Base-by-base conservation (phyloP, 2,797 vertebrate genomes). In the Halcyon badia region DNA sequence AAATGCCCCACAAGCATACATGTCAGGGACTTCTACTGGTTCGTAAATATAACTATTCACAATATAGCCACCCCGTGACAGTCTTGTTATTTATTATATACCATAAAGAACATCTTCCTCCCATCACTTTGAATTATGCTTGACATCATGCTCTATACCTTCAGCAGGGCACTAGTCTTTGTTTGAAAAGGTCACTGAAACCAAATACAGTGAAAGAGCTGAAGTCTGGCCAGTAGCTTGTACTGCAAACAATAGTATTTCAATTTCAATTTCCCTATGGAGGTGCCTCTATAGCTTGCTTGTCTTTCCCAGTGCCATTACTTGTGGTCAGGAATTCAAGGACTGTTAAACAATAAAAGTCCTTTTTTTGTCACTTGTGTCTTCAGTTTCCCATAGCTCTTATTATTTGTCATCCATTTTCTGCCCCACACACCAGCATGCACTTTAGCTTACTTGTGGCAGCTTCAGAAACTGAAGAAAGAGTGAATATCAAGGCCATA, bases 201-300 rank as follows among this genome's bases (percentile, higher is more conserved):
- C 26, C 39, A 75, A 97, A 90, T 26, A 51, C 0, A 2, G 15
- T 66, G 65, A 94, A 86, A 20, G 48, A 93, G 72, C 31, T 76
- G 83, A 95, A 78, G 42, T 80, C 70, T 81, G 85, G 90, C 61
- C 82, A 90, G 73, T 58, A 94, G 88, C 90, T 73, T 78, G 61
- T 37, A 33, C 17, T 83, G 65, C 66, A 39, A 77, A 87, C 14
- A 88, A 64, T 2, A 82, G 39, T 52, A 90, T 95, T 97, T 95
- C 85, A 83, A 90, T 95, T 97, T 95, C 83, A 83, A 3, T 95
- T 96, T 96, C 87, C 94, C 30, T 15, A 21, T 65, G 90, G 93
- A 97, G 37, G 62, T 60, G 25, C 33, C 14, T 69, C 49, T 89
- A 15, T 68, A 83, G 61, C 61, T 71, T 31, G 6, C 75, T 96